phyloP scores from a whole-genome alignment of 2,888 invertebrate genomes.

The Aphrophora alni region DNA sequence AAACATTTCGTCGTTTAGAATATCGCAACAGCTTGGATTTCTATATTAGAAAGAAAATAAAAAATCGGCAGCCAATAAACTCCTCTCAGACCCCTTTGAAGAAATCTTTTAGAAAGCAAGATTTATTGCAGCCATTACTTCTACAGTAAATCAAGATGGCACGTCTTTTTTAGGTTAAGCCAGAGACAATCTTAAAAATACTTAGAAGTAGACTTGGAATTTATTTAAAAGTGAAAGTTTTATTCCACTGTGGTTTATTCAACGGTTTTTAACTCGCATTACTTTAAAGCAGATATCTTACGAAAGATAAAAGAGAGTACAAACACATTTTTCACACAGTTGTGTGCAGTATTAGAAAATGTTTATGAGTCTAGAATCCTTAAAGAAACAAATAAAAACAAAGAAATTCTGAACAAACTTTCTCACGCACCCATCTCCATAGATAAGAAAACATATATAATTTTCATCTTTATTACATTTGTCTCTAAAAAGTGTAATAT shows the following conservation, averaged over 20 bases:
- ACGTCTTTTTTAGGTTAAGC: background rate
- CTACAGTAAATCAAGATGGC: background rate
- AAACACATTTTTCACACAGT: background rate
- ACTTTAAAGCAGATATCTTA: background rate
- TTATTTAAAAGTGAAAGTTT: background rate
- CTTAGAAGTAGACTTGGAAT: background rate
- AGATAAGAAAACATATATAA: too few relatives aligned
- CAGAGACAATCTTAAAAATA: background rate
- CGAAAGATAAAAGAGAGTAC: background rate
- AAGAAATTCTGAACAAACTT: too few relatives aligned
- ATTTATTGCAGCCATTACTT: background rate
- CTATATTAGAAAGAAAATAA: too few relatives aligned
- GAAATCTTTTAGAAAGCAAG: background rate
- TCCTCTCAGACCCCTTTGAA: background rate
- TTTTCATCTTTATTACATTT: too few relatives aligned
- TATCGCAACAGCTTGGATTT: too few relatives aligned
- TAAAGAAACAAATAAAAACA: too few relatives aligned
- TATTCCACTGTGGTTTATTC: background rate
- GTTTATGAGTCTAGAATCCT: too few relatives aligned
- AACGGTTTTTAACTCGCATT: too few relatives aligned
- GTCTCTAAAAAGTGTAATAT: too few relatives aligned
- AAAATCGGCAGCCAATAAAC: background rate
- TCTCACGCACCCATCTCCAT: too few relatives aligned
- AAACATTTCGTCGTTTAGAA: too few relatives aligned
- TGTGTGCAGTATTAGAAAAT: too few relatives aligned